Evolutionary conservation across 2,888 invertebrate species (phyloP).

Genomic region (Melanchra persicariae): DNA sequence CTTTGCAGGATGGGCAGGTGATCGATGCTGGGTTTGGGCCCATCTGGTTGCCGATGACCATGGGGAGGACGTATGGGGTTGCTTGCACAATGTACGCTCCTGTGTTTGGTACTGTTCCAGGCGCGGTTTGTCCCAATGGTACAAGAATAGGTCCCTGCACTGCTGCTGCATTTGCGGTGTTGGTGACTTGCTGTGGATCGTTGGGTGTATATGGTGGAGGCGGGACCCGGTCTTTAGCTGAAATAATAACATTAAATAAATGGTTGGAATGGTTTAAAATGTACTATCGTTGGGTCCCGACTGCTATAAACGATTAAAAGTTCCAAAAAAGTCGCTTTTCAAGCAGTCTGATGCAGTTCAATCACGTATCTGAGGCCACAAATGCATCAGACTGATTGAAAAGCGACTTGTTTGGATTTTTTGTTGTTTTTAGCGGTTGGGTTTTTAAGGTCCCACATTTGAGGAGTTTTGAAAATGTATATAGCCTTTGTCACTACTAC

Average conservation of each 20-base stretch:
- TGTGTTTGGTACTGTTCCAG: constrained; percentile 7
- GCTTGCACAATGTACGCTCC: constrained; percentile 21
- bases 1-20: constrained; percentile 26
- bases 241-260: constrained; percentile 9
- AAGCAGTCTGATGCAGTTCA: too few species aligned
- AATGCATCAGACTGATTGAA: too few species aligned
- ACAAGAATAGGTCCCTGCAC: background rate
- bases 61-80: constrained; percentile 17
- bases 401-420: too few species aligned
- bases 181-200: background rate
- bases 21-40: constrained; percentile 14
- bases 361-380: too few species aligned
- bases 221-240: constrained; percentile 42
- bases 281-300: too few species aligned
- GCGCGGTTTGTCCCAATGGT: background rate
- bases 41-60: constrained; percentile 32
- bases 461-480: too few species aligned
- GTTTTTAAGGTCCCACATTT: too few species aligned
- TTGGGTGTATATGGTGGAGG: constrained; percentile 68
- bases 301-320: too few species aligned
- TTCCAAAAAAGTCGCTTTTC: too few species aligned
- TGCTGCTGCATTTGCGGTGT: background rate
- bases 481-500: too few species aligned
- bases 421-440: too few species aligned
- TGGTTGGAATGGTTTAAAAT: too few species aligned